Base-by-base conservation (phyloP, 2,888 invertebrate genomes). In the Drosophila setosimentum region DNA sequence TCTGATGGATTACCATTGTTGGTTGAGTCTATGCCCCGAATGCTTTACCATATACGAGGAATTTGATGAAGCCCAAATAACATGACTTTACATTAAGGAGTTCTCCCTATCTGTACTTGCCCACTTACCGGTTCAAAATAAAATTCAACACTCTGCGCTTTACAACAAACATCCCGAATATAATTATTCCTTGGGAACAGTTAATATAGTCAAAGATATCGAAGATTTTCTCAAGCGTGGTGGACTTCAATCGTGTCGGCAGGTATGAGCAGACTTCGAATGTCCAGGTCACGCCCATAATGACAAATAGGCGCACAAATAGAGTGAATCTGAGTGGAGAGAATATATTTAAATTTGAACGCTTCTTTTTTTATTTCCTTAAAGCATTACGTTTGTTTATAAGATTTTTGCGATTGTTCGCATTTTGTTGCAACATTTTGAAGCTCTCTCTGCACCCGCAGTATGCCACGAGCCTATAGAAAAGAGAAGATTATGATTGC, bases 281-380 rank as follows among this genome's bases (percentile, higher is more conserved):
- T 0, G 95, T 94, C 97, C 97, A 97, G 86, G 96, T 96, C 33
- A 97, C 95, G 0, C 97, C 97, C 97, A 97, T 97, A 29, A 97
- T 96, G 84, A 97, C 94, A 90, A 97, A 96, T 24, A 97, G 93
- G 87, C 97, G 97, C 78, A 97, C 87, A 91, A 97, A 97, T 3
- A 97, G 93, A 32, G 95, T 95, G 91, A 96, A 97, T 92, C 97
- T 97, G 40, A 53, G 59, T 58, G 27, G 1, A 11, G 7, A 8
- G 24, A 30, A 24, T 24, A 33, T 1, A 24, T 24, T 16, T 33
- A n/a, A 32, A 30, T 10, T 2, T 10, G 13, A n/a, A n/a, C 10
- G 11, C 4, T 45, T 24, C n/a, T 1, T 24, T 42, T 1, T 37
- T 2, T 18, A 11, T 8, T 27, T 55, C 8, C 5, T 7, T 29